Evolutionary conservation across 2,888 invertebrate genomes (phyloP).

Genomic region (Syritta pipiens): DNA sequence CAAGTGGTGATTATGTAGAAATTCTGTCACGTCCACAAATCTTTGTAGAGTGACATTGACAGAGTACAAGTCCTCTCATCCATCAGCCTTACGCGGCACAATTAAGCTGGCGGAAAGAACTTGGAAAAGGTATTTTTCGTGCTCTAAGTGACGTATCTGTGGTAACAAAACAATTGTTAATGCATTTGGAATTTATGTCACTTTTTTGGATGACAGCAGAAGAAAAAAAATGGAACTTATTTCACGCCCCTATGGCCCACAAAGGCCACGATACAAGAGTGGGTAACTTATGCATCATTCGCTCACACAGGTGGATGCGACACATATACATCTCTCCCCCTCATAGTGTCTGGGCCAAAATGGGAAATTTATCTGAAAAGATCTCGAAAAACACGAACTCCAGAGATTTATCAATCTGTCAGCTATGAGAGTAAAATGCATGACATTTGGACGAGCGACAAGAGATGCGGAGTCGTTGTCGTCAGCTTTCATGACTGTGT

Average conservation of each 20-base stretch:
- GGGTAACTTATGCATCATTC: conserved; percentile 38
- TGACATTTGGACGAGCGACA: conserved; percentile 60
- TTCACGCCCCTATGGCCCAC: conserved; percentile 39
- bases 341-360: not conserved
- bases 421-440: conserved; percentile 68
- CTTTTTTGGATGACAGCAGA: conserved; percentile 9
- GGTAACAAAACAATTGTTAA: conserved; percentile 50
- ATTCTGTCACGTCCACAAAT: conserved; percentile 53
- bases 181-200: conserved; percentile 49
- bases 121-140: conserved; percentile 4
- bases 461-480: conserved; percentile 27
- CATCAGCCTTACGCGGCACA: conserved; percentile 37
- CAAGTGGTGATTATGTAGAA: conserved; percentile 53
- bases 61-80: conserved; percentile 47
- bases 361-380: conserved; percentile 49
- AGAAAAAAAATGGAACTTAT: conserved; percentile 19
- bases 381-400: conserved; percentile 64
- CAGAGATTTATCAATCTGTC: conserved; percentile 69
- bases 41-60: conserved; percentile 52
- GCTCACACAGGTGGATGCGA: conserved; percentile 45
- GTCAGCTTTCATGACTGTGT: conserved; percentile 20
- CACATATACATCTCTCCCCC: not conserved
- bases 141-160: not conserved
- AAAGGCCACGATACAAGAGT: conserved; percentile 35
- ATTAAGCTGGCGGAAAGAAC: too few species aligned